Percentiles rank a stretch among this genome's conserved stretches.
Evolutionary conservation across 2,797 vertebrate genomes (phyloP).

Genomic region (Acanthurus lineatus): DNA sequence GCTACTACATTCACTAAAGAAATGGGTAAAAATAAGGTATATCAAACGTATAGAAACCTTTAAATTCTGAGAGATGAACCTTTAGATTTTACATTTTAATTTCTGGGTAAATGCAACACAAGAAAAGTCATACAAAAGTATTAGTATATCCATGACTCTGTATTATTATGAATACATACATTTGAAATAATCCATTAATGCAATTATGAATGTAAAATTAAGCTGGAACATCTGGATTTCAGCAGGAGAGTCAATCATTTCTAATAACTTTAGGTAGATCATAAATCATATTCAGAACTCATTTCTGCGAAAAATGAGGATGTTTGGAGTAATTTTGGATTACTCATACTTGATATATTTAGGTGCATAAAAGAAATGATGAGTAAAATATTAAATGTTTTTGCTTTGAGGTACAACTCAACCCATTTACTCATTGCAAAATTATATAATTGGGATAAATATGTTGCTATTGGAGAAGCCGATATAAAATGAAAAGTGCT

Average conservation of each 20-base stretch:
- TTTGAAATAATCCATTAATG: neutral
- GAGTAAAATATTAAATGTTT: neutral
- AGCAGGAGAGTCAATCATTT: neutral
- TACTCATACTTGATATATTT: neutral
- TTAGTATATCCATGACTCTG: neutral
- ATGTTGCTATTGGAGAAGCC: constrained; percentile 23
- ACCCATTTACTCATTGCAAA: constrained; percentile 1
- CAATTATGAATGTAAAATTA: constrained; percentile 1
- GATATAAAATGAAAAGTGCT: constrained; percentile 21
- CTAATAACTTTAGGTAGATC: neutral
- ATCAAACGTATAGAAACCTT: neutral
- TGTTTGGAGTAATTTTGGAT: neutral
- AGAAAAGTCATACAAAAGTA: constrained; percentile 1
- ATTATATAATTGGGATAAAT: neutral
- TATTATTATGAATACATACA: neutral
- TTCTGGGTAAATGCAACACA: neutral
- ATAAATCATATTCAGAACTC: neutral
- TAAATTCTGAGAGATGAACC: no score
- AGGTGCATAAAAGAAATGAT: neutral
- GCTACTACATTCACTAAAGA: neutral
- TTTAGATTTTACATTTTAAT: no score
- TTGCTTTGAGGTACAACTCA: neutral
- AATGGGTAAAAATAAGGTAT: neutral
- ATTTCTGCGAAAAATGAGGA: neutral
- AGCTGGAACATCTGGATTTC: constrained; percentile 13